Evolutionary conservation across 2,113 vertebrate species (phyloP).

Genomic region (Hystrix brachyura): DNA sequence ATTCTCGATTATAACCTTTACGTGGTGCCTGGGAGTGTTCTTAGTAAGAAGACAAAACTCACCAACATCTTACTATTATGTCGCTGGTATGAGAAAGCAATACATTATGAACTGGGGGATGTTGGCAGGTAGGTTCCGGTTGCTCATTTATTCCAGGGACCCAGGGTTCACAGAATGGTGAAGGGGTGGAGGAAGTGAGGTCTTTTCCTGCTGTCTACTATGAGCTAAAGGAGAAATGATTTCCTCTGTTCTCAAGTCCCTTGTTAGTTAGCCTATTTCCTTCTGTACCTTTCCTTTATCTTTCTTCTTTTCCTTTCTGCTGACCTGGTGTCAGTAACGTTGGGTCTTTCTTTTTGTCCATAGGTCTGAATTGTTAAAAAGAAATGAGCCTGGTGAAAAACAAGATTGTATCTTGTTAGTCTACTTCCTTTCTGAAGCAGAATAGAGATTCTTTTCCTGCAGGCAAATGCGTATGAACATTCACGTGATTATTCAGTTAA

Average conservation of each 20-base stretch:
- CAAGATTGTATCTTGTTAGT: conserved; percentile 43
- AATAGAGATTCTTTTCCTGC: background rate
- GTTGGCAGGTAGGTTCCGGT: background rate
- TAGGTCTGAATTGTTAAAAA: conserved; percentile 47
- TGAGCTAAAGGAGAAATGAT: background rate
- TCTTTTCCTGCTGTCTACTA: background rate
- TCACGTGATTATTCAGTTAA: conserved; percentile 61
- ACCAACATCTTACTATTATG: background rate
- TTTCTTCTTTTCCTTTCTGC: background rate
- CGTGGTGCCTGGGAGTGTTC: background rate
- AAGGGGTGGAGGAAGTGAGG: background rate
- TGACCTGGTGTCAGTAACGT: background rate
- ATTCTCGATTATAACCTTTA: background rate
- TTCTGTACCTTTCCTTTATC: background rate
- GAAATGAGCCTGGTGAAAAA: conserved; percentile 45
- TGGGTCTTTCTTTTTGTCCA: background rate
- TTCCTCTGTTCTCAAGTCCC: background rate
- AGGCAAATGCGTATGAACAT: conserved; percentile 25
- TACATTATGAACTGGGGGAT: background rate
- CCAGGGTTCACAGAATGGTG: background rate
- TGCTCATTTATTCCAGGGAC: background rate
- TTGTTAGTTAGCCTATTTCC: conserved; percentile 17
- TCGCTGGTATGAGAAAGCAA: background rate
- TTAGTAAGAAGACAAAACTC: background rate
- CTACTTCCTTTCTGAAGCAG: conserved; percentile 58